Evolutionary conservation across 2,888 invertebrate genomes (phyloP).

Genomic region (Oscheius sp.): DNA sequence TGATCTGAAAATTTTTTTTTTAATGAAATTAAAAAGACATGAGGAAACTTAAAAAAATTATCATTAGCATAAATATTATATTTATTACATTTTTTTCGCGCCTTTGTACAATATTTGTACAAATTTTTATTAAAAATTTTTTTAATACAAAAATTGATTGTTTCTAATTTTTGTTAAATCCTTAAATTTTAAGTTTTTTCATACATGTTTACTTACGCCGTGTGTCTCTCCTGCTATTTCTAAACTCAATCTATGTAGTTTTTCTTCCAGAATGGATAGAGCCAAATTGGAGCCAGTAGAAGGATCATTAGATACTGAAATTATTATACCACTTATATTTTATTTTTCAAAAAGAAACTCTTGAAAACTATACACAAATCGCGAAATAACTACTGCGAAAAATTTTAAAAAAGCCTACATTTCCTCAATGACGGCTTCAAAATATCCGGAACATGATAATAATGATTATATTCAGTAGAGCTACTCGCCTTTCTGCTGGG

Average conservation of each 20-base stretch:
- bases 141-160: too few species aligned
- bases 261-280: constrained; percentile 29
- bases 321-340: too few species aligned
- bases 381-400: background rate
- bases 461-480: background rate
- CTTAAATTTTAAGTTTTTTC: too few species aligned
- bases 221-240: constrained; percentile 12
- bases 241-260: constrained; percentile 10
- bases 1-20: constrained; percentile 18
- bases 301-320: constrained; percentile 13
- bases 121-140: too few species aligned
- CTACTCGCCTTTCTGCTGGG: background rate
- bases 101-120: too few species aligned
- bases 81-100: too few species aligned
- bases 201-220: background rate
- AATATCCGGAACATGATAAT: constrained; percentile 1
- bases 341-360: too few species aligned
- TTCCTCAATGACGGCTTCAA: constrained; percentile 13
- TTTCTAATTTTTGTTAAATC: too few species aligned
- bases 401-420: background rate
- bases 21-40: too few species aligned
- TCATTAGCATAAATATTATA: too few species aligned
- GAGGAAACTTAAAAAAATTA: too few species aligned
- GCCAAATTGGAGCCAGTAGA: constrained; percentile 14
- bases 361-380: too few species aligned